These are phyloP conservation scores for Callosobruchus maculatus DNA, from an alignment of 2,888 invertebrate genomes.

Conservation along the genomic window DNA sequence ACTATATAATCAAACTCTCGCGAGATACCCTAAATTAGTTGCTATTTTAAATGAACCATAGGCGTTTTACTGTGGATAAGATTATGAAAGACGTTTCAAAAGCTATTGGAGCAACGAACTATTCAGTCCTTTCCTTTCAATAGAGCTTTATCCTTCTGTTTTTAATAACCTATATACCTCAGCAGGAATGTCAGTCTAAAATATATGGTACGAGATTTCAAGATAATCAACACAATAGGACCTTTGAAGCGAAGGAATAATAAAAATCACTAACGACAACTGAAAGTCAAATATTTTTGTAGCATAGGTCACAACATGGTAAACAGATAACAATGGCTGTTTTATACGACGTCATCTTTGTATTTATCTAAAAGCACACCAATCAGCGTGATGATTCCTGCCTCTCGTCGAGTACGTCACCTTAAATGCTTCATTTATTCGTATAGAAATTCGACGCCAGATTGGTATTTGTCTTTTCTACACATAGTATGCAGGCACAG, in stretches of 20 bases:
- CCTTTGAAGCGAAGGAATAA: background rate
- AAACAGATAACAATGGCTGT: background rate
- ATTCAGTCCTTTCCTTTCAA: background rate
- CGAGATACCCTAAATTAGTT: too few species aligned
- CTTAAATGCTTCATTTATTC: background rate
- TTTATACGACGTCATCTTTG: background rate
- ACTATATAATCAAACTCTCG: too few species aligned
- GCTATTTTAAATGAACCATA: too few species aligned
- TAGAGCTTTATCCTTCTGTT: background rate
- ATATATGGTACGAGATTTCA: background rate
- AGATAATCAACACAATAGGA: background rate
- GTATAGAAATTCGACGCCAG: background rate
- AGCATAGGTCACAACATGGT: background rate
- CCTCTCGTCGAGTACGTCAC: background rate
- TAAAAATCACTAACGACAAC: background rate
- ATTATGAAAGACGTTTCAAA: background rate
- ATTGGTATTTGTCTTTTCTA: background rate
- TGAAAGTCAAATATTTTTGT: background rate
- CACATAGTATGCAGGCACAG: too few species aligned
- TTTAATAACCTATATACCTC: background rate
- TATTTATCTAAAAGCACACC: background rate
- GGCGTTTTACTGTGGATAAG: too few species aligned
- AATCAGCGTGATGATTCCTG: background rate
- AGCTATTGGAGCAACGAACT: background rate
- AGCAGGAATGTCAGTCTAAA: background rate